Evolutionary conservation across 1,140 invertebrate genomes (phyloP), one percentile per base, ranked within the genome.

Genomic region (Copidosoma floridanum): DNA sequence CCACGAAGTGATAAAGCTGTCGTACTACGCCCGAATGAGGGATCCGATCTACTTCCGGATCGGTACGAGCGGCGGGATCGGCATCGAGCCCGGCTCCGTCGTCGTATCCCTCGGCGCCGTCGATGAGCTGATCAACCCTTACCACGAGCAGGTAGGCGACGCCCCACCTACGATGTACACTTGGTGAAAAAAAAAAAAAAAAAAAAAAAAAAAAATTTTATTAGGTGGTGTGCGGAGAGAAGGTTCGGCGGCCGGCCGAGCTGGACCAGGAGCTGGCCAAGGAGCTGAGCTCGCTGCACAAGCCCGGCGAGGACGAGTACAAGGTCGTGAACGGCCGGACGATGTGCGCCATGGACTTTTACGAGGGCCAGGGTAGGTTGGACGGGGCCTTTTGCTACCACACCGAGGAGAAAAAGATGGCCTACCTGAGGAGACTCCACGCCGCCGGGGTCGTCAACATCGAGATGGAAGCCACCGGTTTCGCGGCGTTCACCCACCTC

Each of bases 311-410:
- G 2, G 90, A 93, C 73, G 89, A 89, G 0, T 97, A 94, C 71
- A 88, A 93, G 7, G 92, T 90, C 1, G 83, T 94, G 18, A 84
- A 84, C 35, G 97, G 97, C 21, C 96, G 90, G 75, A 99, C 97
- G 0, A 89, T 98, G 85, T 98, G 95, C 76, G 92, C 95, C 5
- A 88, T 93, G 68, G 97, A 99, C 77, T 99, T 99, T 77, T 99
- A 99, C 78, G 97, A 99, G 86, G 95, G 89, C 8, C 94, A 98
- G 81, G 96, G 91, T 3, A 85, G 97, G 52, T 76, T 98, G 54
- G 97, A 99, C 76, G 97, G 97, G 1, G 94, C 95, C 5, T 97
- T 99, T 79, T 99, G 96, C 77, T 92, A 97, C 55, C 97, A 93
- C 78, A 88, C 85, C 1, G 89, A 93, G 73, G 79, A 83, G 1